Base-by-base conservation (phyloP, 2,888 invertebrate genomes). In the Crematogaster levior region DNA sequence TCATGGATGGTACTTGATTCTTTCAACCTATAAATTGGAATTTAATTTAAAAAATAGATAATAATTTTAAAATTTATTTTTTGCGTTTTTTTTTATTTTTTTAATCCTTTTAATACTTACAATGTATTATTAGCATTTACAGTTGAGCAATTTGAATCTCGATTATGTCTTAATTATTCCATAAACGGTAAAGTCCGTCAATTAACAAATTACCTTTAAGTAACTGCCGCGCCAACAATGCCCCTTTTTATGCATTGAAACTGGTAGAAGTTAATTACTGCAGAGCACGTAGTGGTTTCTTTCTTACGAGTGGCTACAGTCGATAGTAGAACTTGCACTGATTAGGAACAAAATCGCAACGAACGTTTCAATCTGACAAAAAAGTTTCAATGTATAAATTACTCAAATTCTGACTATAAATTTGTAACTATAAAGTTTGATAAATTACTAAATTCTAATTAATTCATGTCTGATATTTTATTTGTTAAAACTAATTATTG, bases 271-370 rank as follows among this genome's bases (percentile, higher is more conserved):
- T 75, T 75, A 66, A 75, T 75, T 75, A 68, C n/a, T 24, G 24
- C 24, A 27, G 24, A 70, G 24, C 68, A 75, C 70, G 70, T 68
- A 75, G 70, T 37, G n/a, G 37, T 75, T 75, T 75, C 48, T 75
- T 75, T 37, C n/a, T 4, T 66, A 30, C 18, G 7, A 72, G n/a
- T 34, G 27, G n/a, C 9, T 75, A 24, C 37, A 75, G 48, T 34
- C 37, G 48, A 75, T 68, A 66, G 51, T 68, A 66, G 37, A 7
- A 34, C 74, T 48, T 68, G 18, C 1, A 7, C 12, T 70, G 70
- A 68, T 37, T 48, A 70, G 15, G 0, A 75, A 72, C 27, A 27
- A 30, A 72, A 65, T 15, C 30, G 18, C 12, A n/a, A 48, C 18
- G 9, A 68, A 68, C 46, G 21, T 63, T 73, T 43, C n/a, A 74